Conservation (phyloP, 2,113 vertebrate species). For the Ptilonorhynchus violaceus region DNA sequence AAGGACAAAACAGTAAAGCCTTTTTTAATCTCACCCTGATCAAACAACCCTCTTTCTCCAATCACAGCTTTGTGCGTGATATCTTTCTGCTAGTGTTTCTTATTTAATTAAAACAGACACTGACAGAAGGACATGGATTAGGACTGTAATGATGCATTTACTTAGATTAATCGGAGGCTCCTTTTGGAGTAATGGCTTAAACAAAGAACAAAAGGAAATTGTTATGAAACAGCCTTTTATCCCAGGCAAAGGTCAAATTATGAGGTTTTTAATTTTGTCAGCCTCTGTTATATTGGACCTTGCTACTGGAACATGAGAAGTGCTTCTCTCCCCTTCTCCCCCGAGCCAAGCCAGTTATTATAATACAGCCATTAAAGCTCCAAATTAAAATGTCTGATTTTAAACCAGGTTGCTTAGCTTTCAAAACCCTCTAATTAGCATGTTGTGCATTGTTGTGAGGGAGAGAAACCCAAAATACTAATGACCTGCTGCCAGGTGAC, state of each 20-base stretch:
- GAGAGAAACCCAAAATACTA: constrained; percentile 78
- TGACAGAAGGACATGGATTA: constrained; percentile 95
- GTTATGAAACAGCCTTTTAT: constrained; percentile 85
- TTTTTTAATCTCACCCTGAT: constrained; percentile 89
- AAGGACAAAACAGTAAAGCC: constrained; percentile 84
- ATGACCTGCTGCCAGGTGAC: constrained; percentile 80
- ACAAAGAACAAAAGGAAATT: constrained; percentile 88
- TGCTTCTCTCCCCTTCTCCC: constrained; percentile 51
- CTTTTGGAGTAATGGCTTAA: constrained; percentile 82
- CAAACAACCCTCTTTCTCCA: constrained; percentile 79
- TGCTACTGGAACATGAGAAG: constrained; percentile 73
- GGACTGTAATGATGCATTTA: constrained; percentile 89
- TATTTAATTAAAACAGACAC: constrained; percentile 96
- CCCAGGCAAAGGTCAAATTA: constrained; percentile 85
- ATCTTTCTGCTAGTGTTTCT: constrained; percentile 84
- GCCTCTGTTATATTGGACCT: constrained; percentile 73
- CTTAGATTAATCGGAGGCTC: constrained; percentile 89
- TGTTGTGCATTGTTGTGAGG: constrained; percentile 77
- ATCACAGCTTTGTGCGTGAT: constrained; percentile 80
- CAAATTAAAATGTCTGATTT: constrained; percentile 81
- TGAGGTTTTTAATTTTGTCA: constrained; percentile 81
- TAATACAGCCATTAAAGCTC: constrained; percentile 79
- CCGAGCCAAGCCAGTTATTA: constrained; percentile 75
- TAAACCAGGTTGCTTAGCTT: constrained; percentile 84
- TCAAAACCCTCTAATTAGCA: constrained; percentile 82